phyloP scores from a whole-genome alignment of 2,113 vertebrate species.

The Misgurnus mizolepis region DNA sequence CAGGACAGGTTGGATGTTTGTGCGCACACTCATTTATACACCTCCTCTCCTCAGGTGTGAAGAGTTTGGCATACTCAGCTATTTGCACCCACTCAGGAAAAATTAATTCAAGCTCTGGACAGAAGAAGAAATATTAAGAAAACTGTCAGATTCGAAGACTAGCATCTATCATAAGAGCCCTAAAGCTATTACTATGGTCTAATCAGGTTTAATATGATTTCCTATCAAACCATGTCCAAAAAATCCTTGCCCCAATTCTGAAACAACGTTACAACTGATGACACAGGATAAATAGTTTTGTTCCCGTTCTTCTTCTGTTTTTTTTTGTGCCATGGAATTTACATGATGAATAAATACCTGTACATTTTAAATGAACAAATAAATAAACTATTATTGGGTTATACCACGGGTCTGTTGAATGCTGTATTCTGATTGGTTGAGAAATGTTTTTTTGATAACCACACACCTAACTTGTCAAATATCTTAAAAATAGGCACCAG shows the following conservation, averaged over 20 bases:
- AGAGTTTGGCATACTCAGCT: constrained; percentile 42
- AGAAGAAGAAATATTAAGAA: constrained; percentile 61
- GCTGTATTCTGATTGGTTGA: too few species aligned
- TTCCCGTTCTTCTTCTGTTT: constrained; percentile 29
- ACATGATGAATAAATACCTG: not conserved
- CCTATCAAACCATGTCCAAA: constrained; percentile 78
- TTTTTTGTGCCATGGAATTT: constrained; percentile 7
- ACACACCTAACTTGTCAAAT: too few species aligned
- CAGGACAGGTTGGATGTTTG: not conserved
- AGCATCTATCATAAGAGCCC: constrained; percentile 79
- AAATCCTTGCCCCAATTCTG: constrained; percentile 75
- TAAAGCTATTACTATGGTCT: constrained; percentile 83
- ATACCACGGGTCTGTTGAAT: too few species aligned
- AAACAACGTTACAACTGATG: constrained; percentile 72
- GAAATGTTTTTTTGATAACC: too few species aligned
- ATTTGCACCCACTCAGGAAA: constrained; percentile 47
- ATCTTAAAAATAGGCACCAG: too few species aligned
- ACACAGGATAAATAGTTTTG: constrained; percentile 52
- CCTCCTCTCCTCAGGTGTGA: constrained; percentile 44
- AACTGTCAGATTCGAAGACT: constrained; percentile 66
- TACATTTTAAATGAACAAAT: not conserved
- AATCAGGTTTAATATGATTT: constrained; percentile 82
- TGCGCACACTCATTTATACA: constrained; percentile 33
- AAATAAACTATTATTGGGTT: not conserved
- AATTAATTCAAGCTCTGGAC: constrained; percentile 56